A percentile compares a stretch with the other conserved stretches of the same genome.
Evolutionary conservation across 2,888 invertebrate species (phyloP).

Genomic region (Machimus atricapillus): DNA sequence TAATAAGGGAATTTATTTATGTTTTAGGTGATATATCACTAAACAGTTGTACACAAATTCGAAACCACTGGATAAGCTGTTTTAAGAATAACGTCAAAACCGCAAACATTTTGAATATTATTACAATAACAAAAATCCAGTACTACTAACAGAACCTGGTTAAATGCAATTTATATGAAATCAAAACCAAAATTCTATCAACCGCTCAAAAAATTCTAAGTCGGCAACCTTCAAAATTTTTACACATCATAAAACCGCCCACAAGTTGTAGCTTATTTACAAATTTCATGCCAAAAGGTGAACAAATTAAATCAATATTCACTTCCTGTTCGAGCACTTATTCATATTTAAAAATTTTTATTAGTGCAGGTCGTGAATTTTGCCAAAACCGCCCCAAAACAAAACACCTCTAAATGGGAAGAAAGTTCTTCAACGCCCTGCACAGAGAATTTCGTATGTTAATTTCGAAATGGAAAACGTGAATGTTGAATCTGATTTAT

Average conservation of each 20-base stretch:
- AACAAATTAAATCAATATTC: neutral
- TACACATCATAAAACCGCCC: neutral
- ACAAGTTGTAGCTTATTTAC: neutral
- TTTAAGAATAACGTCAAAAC: neutral
- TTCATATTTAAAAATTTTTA: neutral
- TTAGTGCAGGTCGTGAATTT: neutral
- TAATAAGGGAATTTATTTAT: neutral
- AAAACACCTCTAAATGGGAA: neutral
- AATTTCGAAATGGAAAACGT: neutral
- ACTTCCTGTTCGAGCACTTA: neutral
- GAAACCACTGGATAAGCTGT: neutral
- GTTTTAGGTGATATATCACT: neutral
- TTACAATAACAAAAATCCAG: neutral
- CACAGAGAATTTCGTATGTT: neutral
- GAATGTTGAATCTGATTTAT: neutral
- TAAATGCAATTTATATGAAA: neutral
- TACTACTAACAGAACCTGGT: neutral
- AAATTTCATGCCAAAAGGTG: neutral
- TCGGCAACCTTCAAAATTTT: neutral
- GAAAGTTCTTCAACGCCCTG: neutral
- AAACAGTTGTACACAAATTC: neutral
- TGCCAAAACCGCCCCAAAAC: neutral
- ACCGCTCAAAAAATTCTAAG: neutral
- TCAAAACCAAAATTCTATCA: neutral
- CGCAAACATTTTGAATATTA: neutral